Evolutionary conservation across 2,113 vertebrate species (phyloP).

Genomic region (Glareola pratincola): DNA sequence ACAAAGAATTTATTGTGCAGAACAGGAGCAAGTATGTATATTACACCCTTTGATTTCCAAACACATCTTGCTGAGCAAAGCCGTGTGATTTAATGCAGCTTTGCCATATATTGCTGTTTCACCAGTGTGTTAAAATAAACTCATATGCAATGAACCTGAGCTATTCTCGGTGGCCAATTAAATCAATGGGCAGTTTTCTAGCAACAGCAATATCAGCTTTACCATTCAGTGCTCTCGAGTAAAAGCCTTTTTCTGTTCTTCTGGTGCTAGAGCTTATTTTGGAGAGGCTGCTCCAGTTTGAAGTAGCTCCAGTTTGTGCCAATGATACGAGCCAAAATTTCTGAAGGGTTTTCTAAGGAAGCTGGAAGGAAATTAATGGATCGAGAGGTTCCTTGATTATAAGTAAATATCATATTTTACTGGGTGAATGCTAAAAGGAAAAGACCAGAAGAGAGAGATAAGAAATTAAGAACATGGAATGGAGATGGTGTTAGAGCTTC

Average conservation of each 20-base stretch:
- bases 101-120: neutral
- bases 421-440: neutral
- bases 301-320: neutral
- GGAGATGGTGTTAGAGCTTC: neutral
- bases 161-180: neutral
- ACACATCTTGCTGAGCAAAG: neutral
- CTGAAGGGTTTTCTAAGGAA: neutral
- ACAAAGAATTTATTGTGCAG: slow-evolving; percentile 46
- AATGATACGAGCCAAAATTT: neutral
- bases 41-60: slow-evolving; percentile 23
- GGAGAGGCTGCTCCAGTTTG: neutral
- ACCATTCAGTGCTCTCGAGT: neutral
- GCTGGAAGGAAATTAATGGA: neutral
- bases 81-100: neutral
- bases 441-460: neutral
- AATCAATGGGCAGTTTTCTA: neutral
- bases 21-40: slow-evolving; percentile 18
- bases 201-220: neutral
- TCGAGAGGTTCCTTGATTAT: neutral
- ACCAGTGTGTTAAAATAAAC: neutral
- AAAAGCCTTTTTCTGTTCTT: neutral
- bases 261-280: neutral
- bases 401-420: neutral
- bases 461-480: accelerated
- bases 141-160: neutral